A percentile compares a stretch with the other conserved stretches of the same genome.
Conservation (phyloP, 2,888 invertebrate genomes). For the Amblyteles armatorius region DNA sequence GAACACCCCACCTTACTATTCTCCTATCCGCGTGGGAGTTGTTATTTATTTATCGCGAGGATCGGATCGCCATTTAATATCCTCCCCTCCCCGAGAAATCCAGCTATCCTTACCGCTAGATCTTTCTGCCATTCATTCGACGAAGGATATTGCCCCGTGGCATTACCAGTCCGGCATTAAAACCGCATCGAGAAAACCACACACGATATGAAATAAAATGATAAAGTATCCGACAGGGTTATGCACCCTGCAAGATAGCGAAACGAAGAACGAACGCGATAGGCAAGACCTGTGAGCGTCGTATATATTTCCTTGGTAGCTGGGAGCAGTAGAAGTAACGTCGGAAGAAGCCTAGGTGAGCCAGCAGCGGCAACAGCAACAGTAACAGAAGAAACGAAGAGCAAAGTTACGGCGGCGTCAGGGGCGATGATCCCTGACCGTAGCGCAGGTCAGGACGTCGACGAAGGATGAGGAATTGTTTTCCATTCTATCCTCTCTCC, state of each 20-base stretch:
- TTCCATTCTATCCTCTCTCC: constrained; percentile 68
- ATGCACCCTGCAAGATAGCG: neutral
- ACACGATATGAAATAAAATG: constrained; percentile 29
- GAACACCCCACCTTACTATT: neutral
- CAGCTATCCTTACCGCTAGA: constrained; percentile 11
- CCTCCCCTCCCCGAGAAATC: constrained; percentile 1
- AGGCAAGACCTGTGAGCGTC: neutral
- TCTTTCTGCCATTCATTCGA: constrained; percentile 6
- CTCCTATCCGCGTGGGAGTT: neutral
- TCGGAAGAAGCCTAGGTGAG: neutral
- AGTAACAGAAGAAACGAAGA: constrained; percentile 46
- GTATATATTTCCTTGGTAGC: constrained; percentile 38
- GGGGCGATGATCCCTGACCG: constrained; percentile 70
- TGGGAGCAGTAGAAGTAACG: neutral
- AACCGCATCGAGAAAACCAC: neutral
- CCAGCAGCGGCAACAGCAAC: neutral
- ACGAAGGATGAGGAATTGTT: constrained; percentile 71
- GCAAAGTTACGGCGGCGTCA: constrained; percentile 40
- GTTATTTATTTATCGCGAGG: neutral
- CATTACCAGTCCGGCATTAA: constrained; percentile 38
- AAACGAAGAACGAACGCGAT: constrained; percentile 8
- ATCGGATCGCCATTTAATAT: constrained; percentile 1
- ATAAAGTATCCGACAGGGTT: constrained; percentile 3
- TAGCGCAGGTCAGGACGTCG: constrained; percentile 69
- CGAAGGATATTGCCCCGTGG: constrained; percentile 14